Evolutionary conservation across 2,113 vertebrate genomes (phyloP).

Genomic region (Neotragus moschatus): DNA sequence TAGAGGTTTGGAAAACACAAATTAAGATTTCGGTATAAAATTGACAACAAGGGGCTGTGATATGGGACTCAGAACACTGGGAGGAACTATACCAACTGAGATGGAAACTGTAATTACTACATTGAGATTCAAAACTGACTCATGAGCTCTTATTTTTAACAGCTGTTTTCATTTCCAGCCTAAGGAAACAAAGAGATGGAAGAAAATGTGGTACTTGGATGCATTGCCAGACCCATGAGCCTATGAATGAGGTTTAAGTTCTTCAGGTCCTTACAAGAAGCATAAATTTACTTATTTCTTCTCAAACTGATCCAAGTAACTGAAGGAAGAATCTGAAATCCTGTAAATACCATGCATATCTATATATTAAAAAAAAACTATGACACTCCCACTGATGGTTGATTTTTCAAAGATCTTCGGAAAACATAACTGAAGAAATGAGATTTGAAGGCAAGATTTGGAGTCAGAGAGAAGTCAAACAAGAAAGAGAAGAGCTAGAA

Average conservation of each 20-base stretch:
- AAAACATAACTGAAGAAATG: background rate
- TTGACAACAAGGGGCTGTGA: background rate
- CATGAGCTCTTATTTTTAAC: slow-evolving; percentile 75
- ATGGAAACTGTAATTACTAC: slow-evolving; percentile 66
- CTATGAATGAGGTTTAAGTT: slow-evolving; percentile 18
- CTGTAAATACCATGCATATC: background rate
- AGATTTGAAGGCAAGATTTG: background rate
- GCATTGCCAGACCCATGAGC: background rate
- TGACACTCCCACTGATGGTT: background rate
- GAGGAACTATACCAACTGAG: slow-evolving; percentile 21
- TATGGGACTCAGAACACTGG: background rate
- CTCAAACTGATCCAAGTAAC: background rate
- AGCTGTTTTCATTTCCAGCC: slow-evolving; percentile 77
- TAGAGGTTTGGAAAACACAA: slow-evolving; percentile 50
- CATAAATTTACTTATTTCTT: background rate
- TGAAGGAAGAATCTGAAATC: background rate
- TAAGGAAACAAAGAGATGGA: slow-evolving; percentile 59
- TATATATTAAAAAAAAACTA: background rate
- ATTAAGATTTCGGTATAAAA: background rate
- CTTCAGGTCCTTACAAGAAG: background rate
- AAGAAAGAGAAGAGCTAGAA: background rate
- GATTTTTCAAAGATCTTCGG: background rate
- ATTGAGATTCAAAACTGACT: slow-evolving; percentile 63
- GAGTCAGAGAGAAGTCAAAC: background rate
- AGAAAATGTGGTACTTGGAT: slow-evolving; percentile 60